Evolutionary conservation across 92 coral and sea anemone genomes (phyloP).

Genomic region (Porites rus): DNA sequence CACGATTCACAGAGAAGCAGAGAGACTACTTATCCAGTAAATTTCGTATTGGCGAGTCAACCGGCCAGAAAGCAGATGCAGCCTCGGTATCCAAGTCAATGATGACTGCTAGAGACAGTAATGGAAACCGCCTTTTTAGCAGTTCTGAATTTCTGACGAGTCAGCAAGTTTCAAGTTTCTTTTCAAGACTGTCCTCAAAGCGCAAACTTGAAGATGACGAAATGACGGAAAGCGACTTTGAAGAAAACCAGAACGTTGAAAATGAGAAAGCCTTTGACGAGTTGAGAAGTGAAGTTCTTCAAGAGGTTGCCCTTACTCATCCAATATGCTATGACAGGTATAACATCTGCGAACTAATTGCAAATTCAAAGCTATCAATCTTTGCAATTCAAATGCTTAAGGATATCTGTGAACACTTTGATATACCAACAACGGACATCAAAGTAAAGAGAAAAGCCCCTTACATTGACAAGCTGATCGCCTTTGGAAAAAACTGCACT

Average conservation of each 20-base stretch:
- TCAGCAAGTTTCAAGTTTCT: slow-evolving; percentile 60
- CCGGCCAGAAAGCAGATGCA: slow-evolving; percentile 64
- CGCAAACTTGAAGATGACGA: slow-evolving; percentile 40
- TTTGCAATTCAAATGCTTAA: slow-evolving; percentile 58
- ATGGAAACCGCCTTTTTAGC: slow-evolving; percentile 62
- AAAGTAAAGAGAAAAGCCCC: slow-evolving; percentile 40
- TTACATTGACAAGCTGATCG: slow-evolving; percentile 28
- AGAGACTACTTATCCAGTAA: slow-evolving; percentile 58
- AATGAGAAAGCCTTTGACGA: slow-evolving; percentile 53
- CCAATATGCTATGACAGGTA: slow-evolving; percentile 63
- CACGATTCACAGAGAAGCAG: slow-evolving; percentile 61
- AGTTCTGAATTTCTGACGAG: slow-evolving; percentile 56
- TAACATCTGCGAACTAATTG: slow-evolving; percentile 49
- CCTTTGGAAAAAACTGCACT: slow-evolving; percentile 41
- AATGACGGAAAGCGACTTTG: slow-evolving; percentile 35
- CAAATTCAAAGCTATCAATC: slow-evolving; percentile 42
- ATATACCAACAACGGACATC: slow-evolving; percentile 30
- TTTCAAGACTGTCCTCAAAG: slow-evolving; percentile 65
- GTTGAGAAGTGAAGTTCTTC: slow-evolving; percentile 46
- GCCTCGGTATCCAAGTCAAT: slow-evolving; percentile 65
- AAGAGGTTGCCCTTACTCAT: slow-evolving; percentile 53
- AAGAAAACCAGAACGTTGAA: slow-evolving; percentile 36
- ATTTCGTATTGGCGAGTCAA: slow-evolving; percentile 66
- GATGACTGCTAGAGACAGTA: slow-evolving; percentile 54
- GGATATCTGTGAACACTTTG: slow-evolving; percentile 64